These are phyloP conservation scores for Petrocephalus sullivani DNA, from an alignment of 2,797 vertebrate genomes.

Conservation along the genomic window DNA sequence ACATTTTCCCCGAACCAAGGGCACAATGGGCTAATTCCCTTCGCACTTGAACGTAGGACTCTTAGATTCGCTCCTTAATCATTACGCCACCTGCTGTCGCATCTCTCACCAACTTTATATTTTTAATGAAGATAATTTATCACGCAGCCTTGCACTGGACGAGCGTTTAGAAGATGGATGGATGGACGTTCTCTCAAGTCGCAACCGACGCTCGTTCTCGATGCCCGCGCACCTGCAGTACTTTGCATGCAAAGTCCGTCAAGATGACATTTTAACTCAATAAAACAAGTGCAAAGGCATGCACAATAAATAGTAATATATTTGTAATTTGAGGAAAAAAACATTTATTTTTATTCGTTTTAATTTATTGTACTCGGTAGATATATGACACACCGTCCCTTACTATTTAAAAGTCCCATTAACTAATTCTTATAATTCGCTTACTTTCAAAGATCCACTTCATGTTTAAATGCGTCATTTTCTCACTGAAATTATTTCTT, in stretches of 20 bases:
- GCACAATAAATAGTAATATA: background rate
- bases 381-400: background rate
- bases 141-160: background rate
- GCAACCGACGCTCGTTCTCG: background rate
- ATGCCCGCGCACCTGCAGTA: background rate
- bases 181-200: background rate
- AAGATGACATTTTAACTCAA: background rate
- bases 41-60: background rate
- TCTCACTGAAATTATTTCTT: background rate
- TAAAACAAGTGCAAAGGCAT: background rate
- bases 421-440: background rate
- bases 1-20: background rate
- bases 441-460: background rate
- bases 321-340: background rate
- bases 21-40: background rate
- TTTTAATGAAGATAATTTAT: background rate
- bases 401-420: background rate
- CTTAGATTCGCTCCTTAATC: background rate
- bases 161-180: background rate
- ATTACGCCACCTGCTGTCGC: background rate
- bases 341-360: background rate
- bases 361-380: background rate
- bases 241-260: background rate
- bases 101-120: background rate
- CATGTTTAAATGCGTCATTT: background rate